Percentiles rank a stretch among this genome's conserved stretches.
Conservation (phyloP, 2,113 vertebrate genomes). For the Peucedramus taeniatus region DNA sequence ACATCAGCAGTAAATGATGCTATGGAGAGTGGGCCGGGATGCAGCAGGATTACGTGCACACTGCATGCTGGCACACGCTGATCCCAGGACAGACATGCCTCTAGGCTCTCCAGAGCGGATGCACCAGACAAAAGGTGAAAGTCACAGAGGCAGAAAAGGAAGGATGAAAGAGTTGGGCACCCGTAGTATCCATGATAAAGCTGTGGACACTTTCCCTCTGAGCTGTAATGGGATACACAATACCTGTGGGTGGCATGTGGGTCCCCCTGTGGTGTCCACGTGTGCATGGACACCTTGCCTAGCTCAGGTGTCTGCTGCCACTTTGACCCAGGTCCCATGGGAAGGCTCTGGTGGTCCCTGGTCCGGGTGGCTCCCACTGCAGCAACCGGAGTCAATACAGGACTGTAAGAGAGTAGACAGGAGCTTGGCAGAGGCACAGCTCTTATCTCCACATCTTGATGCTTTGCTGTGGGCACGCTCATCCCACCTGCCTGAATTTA, state of each 20-base stretch:
- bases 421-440: background rate
- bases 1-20: background rate
- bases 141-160: background rate
- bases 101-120: rapidly evolving
- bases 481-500: background rate
- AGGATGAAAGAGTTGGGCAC: background rate
- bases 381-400: background rate
- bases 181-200: background rate
- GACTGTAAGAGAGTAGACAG: background rate
- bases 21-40: background rate
- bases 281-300: no score
- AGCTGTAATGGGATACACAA: background rate
- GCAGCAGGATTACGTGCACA: background rate
- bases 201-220: background rate
- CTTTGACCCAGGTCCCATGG: background rate
- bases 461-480: background rate
- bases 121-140: background rate
- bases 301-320: background rate
- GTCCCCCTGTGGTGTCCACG: no score
- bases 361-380: background rate
- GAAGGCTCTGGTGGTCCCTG: background rate
- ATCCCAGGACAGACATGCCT: background rate
- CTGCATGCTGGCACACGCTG: background rate
- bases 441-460: background rate
- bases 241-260: rapidly evolving